Conservation (phyloP, 2,888 invertebrate species). For the Papilio elwesi region DNA sequence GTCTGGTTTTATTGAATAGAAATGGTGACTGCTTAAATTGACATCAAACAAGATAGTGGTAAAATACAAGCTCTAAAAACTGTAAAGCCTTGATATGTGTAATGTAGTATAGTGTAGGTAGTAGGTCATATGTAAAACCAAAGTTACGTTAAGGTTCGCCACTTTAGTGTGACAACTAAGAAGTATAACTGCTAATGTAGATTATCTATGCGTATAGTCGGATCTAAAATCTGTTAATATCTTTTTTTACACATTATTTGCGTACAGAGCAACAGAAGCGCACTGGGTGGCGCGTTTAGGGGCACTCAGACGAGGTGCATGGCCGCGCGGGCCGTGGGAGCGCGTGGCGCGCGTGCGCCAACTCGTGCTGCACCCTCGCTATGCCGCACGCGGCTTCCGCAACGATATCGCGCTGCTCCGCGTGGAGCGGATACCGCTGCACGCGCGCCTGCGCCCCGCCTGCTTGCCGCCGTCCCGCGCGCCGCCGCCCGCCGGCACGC, state of each 20-base stretch:
- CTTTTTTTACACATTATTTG: too few relatives aligned
- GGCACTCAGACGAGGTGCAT: conserved; percentile 88
- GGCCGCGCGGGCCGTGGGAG: conserved; percentile 90
- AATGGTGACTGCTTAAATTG: too few relatives aligned
- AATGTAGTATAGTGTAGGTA: too few relatives aligned
- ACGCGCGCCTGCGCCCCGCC: conserved; percentile 75
- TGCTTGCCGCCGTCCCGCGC: conserved; percentile 84
- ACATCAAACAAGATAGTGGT: too few relatives aligned
- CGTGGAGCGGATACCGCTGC: conserved; percentile 84
- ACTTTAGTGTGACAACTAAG: too few relatives aligned
- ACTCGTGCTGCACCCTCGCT: conserved; percentile 89
- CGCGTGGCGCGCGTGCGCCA: conserved; percentile 86
- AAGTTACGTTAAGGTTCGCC: too few relatives aligned
- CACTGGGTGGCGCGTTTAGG: conserved; percentile 93
- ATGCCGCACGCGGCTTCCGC: conserved; percentile 89
- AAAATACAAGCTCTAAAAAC: too few relatives aligned
- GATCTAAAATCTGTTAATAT: too few relatives aligned
- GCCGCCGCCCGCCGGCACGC: conserved; percentile 85
- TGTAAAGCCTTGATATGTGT: too few relatives aligned
- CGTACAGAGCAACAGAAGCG: conserved; percentile 87
- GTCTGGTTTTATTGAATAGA: too few relatives aligned
- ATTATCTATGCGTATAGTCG: not conserved
- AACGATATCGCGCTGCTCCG: conserved; percentile 90
- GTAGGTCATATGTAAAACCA: too few relatives aligned
- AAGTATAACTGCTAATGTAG: too few relatives aligned